Base-by-base conservation (phyloP, 2,113 vertebrate genomes). In the Zeus faber region DNA sequence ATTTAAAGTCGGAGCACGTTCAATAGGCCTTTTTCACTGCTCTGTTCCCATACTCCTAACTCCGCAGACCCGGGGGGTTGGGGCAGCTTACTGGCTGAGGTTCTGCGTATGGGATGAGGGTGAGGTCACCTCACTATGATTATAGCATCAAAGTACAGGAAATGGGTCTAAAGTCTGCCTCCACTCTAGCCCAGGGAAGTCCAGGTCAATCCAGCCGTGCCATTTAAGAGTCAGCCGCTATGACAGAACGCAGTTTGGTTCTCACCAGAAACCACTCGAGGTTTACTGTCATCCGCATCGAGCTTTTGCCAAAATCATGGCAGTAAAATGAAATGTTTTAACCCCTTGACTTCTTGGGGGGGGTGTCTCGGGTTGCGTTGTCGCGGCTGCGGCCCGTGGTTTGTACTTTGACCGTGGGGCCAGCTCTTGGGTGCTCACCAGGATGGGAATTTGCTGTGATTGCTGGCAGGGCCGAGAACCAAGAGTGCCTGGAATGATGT, bases 41-140 rank as follows among this genome's bases (percentile, higher is more conserved):
- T n/a, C n/a, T n/a, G n/a, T n/a, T n/a, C n/a, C n/a, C n/a, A n/a
- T n/a, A n/a, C n/a, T n/a, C n/a, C n/a, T n/a, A n/a, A n/a, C n/a
- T n/a, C n/a, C n/a, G n/a, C n/a, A n/a, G n/a, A n/a, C n/a, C n/a
- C n/a, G n/a, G n/a, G n/a, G n/a, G n/a, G n/a, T n/a, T n/a, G n/a
- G n/a, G n/a, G n/a, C n/a, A n/a, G n/a, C n/a, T n/a, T n/a, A n/a
- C n/a, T n/a, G n/a, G n/a, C n/a, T n/a, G n/a, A n/a, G n/a, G n/a
- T n/a, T n/a, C 31, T 13, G 9, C 31, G 31, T 7, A 35, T 67
- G 70, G 50, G 71, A 79, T 77, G 75, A 60, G 58, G 64, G 66
- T 81, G 62, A 75, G 62, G 76, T 81, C 65, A 80, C 83, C 71
- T 65, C 31, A 26, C 49, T 71, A 46, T 77, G 82, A 80, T 85